phyloP scores from a whole-genome alignment of 2,797 vertebrate genomes.

The Galago senegalensis region DNA sequence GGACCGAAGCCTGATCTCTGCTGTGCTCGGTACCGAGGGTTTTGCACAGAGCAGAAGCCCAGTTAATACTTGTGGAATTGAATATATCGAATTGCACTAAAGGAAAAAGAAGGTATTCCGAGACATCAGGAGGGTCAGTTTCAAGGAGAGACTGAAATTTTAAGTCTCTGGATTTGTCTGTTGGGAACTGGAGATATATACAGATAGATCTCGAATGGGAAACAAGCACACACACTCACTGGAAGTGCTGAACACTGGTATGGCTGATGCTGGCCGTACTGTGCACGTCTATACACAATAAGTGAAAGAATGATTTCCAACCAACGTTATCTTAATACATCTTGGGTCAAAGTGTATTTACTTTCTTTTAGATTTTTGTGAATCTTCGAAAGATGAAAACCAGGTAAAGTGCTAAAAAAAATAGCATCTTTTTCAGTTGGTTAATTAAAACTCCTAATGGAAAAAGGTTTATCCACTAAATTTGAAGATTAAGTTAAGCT shows the following conservation, averaged over 20 bases:
- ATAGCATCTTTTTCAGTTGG: not conserved
- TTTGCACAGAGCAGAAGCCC: slow-evolving; percentile 66
- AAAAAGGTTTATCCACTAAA: slow-evolving; percentile 55
- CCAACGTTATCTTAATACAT: not conserved
- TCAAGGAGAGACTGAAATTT: slow-evolving; percentile 56
- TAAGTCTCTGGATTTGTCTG: slow-evolving; percentile 71
- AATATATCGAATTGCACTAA: slow-evolving; percentile 64
- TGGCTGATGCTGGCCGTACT: not conserved
- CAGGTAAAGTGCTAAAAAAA: slow-evolving; percentile 28
- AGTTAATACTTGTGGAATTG: slow-evolving; percentile 73
- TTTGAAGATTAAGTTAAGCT: slow-evolving; percentile 49
- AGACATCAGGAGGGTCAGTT: slow-evolving; percentile 54
- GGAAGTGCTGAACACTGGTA: not conserved
- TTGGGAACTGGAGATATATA: slow-evolving; percentile 4
- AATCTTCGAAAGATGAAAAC: slow-evolving; percentile 57
- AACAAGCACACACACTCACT: not conserved
- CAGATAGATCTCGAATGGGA: not conserved
- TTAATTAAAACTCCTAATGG: slow-evolving; percentile 24
- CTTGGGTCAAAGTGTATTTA: not conserved
- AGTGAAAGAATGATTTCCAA: slow-evolving; percentile 12
- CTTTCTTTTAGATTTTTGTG: slow-evolving; percentile 25
- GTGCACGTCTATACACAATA: not conserved
- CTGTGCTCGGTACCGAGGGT: slow-evolving; percentile 53
- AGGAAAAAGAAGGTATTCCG: slow-evolving; percentile 57
- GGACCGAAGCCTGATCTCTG: not conserved